Conservation (phyloP, 2,113 vertebrate species). For the Pelecanoides urinatrix region DNA sequence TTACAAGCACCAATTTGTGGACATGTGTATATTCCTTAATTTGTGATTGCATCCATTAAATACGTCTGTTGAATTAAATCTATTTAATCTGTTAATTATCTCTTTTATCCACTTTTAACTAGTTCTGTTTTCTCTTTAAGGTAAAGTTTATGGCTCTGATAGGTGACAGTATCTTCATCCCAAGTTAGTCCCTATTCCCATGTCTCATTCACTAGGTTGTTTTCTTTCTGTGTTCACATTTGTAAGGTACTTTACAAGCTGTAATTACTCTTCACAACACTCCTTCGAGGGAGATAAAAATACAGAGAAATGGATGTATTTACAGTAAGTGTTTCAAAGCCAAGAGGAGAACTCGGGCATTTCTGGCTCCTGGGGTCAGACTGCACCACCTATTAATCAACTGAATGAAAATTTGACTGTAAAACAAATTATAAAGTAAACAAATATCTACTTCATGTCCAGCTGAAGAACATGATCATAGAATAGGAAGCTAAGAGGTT, state of each 20-base stretch:
- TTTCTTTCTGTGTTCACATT: neutral
- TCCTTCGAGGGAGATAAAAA: neutral
- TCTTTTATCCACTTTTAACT: neutral
- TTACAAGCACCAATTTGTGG: neutral
- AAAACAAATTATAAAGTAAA: neutral
- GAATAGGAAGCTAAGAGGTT: neutral
- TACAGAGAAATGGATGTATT: neutral
- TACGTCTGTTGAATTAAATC: neutral
- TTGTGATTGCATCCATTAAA: neutral
- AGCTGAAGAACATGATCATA: neutral
- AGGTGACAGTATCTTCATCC: neutral
- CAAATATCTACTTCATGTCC: neutral
- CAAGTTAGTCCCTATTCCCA: neutral
- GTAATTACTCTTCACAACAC: neutral
- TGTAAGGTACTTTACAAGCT: neutral
- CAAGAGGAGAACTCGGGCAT: neutral
- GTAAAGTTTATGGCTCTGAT: neutral
- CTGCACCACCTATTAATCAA: neutral
- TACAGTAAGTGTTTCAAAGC: neutral
- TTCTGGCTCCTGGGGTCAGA: neutral
- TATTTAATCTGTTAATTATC: neutral
- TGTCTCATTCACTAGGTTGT: neutral
- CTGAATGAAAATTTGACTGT: neutral
- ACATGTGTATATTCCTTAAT: neutral
- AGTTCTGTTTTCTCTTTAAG: neutral